phyloP scores from a whole-genome alignment of 2,888 invertebrate genomes.

The Pyrgus malvae region DNA sequence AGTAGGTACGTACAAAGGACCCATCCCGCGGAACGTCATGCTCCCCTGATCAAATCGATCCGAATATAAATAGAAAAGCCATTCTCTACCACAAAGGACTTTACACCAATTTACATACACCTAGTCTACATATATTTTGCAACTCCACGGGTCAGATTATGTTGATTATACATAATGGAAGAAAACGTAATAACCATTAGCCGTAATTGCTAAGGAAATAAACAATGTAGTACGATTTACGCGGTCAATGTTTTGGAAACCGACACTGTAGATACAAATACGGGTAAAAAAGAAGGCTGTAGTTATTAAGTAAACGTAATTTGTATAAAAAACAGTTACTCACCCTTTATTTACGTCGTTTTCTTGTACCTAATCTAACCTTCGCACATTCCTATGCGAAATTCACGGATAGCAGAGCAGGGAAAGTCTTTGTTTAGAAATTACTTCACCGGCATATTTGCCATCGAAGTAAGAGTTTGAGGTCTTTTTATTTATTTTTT shows the following conservation, averaged over 20 bases:
- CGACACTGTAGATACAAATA: too few relatives aligned
- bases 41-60: constrained; percentile 18
- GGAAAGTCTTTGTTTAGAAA: not conserved
- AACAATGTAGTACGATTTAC: not conserved
- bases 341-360: constrained; percentile 27
- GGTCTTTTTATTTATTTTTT: constrained; percentile 11
- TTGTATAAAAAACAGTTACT: not conserved
- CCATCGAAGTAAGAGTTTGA: not conserved
- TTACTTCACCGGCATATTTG: constrained; percentile 15
- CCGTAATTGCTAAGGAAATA: not conserved
- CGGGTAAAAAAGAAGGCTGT: too few relatives aligned
- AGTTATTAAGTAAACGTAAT: not conserved
- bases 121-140: not conserved
- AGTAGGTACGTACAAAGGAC: not conserved
- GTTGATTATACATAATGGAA: constrained; percentile 1
- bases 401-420: not conserved
- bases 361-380: constrained; percentile 24
- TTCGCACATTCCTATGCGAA: constrained; percentile 27
- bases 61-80: constrained; percentile 23
- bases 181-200: not conserved
- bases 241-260: too few relatives aligned
- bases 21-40: constrained; percentile 8
- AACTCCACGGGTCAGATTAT: not conserved
- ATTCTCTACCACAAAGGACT: constrained; percentile 10
- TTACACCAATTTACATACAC: not conserved